These are phyloP conservation scores for Xylota segnis DNA, from an alignment of 2,888 invertebrate genomes.

Conservation along the genomic window DNA sequence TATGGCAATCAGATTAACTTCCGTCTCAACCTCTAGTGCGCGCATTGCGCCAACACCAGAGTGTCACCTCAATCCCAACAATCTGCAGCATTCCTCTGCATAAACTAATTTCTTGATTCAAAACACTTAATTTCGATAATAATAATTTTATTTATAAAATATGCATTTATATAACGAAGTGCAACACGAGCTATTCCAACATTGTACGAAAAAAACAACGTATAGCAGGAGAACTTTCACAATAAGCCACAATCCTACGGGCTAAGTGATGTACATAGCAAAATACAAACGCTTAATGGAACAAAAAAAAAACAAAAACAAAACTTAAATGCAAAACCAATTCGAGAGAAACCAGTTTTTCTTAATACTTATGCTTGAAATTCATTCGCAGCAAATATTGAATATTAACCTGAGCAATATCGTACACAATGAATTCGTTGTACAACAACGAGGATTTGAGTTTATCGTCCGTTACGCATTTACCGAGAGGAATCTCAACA, in stretches of 20 bases:
- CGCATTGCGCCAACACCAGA: no score
- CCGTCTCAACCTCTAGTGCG: no score
- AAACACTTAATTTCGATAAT: background rate
- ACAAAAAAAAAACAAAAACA: conserved; percentile 13
- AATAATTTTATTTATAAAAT: conserved; percentile 27
- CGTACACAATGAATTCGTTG: conserved; percentile 99
- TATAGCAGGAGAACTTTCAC: background rate
- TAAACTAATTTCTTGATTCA: no score
- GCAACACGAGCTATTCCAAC: background rate
- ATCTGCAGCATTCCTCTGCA: no score
- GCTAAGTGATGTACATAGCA: conserved; percentile 8
- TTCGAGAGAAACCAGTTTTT: background rate
- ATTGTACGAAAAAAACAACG: conserved; percentile 22
- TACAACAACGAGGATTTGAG: conserved; percentile 89
- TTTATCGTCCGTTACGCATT: conserved; percentile 85
- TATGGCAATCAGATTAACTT: no score
- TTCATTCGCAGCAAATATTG: conserved; percentile 94
- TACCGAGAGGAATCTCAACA: conserved; percentile 91
- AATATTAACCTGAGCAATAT: conserved; percentile 96
- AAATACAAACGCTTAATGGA: background rate
- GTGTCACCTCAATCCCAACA: no score
- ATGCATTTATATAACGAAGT: conserved; percentile 18
- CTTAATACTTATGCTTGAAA: conserved; percentile 90
- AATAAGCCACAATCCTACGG: background rate
- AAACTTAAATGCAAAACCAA: conserved; percentile 4